Base-by-base conservation (phyloP, 2,888 invertebrate genomes). In the Catonia carolina region DNA sequence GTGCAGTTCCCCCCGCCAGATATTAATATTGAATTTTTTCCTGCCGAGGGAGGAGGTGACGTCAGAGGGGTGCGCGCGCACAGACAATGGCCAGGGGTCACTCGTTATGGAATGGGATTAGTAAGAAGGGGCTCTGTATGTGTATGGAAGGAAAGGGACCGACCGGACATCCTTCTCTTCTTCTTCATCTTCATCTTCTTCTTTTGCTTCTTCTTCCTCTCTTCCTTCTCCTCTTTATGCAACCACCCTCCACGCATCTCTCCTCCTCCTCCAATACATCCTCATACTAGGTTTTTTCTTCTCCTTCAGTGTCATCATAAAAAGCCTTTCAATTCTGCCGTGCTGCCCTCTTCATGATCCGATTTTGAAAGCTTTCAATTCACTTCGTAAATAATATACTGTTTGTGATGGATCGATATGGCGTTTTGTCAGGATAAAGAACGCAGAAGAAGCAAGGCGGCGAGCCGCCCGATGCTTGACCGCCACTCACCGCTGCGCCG, bases 1-100 rank as follows among this genome's bases (percentile, higher is more conserved):
- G 68, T 75, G 76, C 76, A 74, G 75, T 69, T 67, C 65, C 78
- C 79, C n/a, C 45, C 33, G 15, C 36, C 31, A 35, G 80, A 83
- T 84, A 84, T 85, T 84, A 84, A 84, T 85, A 84, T 84, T 83
- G 82, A 82, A 84, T 84, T 84, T 84, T 83, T 82, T 78, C 78
- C 77, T 76, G 77, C 74, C 77, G 77, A 77, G 71, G 73, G 72
- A 71, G 71, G 73, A 74, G 73, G 76, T 45, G 18, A 45, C 45
- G 45, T 45, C 45, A 45, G 14, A 37, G 75, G 74, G 59, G 56
- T 67, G 65, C 68, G 70, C 69, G 72, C 71, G 70, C 72, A 69
- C 71, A 66, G 66, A 47, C 52, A 51, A 51, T 51, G 37, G 51
- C 51, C 51, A 51, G 37, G 51, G 51, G 51, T 51, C 51, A 51